Evolutionary conservation across 2,888 invertebrate species (phyloP).

Genomic region (Petrophora chlorosata): DNA sequence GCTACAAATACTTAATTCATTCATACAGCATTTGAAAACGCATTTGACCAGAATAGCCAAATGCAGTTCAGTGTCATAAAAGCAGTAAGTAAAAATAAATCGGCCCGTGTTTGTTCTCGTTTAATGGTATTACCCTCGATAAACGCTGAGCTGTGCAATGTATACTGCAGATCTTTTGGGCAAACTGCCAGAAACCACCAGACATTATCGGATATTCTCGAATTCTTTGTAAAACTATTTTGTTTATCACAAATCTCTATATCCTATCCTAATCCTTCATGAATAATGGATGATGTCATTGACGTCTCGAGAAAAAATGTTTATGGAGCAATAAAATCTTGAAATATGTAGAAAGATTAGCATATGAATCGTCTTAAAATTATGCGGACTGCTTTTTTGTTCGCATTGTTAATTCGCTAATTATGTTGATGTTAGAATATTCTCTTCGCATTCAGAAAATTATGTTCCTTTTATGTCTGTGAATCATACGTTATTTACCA

Average conservation of each 20-base stretch:
- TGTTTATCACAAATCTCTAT: conserved; percentile 34
- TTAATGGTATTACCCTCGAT: conserved; percentile 44
- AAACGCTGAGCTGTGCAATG: conserved; percentile 37
- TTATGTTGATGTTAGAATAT: conserved; percentile 16
- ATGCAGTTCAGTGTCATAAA: conserved; percentile 46
- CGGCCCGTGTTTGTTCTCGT: conserved; percentile 45
- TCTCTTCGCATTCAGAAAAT: conserved; percentile 9
- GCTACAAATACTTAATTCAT: no score
- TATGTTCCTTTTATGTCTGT: neutral
- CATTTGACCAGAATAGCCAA: conserved; percentile 38
- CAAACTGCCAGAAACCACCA: conserved; percentile 52
- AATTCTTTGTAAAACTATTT: conserved; percentile 45
- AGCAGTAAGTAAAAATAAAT: conserved; percentile 45
- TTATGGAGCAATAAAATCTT: conserved; percentile 20
- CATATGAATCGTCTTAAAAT: conserved; percentile 24
- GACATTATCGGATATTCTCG: conserved; percentile 39
- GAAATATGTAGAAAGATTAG: conserved; percentile 24
- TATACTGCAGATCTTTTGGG: conserved; percentile 40
- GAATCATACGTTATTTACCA: neutral
- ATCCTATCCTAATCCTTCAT: conserved; percentile 31
- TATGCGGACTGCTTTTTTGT: conserved; percentile 22
- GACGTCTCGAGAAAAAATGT: conserved; percentile 33
- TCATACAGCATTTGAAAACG: neutral
- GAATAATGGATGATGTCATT: conserved; percentile 43
- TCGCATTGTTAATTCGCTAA: conserved; percentile 20